Evolutionary conservation across 2,113 vertebrate species (phyloP), one percentile per base, ranked within the genome.

Genomic region (Glaucidium brasilianum): DNA sequence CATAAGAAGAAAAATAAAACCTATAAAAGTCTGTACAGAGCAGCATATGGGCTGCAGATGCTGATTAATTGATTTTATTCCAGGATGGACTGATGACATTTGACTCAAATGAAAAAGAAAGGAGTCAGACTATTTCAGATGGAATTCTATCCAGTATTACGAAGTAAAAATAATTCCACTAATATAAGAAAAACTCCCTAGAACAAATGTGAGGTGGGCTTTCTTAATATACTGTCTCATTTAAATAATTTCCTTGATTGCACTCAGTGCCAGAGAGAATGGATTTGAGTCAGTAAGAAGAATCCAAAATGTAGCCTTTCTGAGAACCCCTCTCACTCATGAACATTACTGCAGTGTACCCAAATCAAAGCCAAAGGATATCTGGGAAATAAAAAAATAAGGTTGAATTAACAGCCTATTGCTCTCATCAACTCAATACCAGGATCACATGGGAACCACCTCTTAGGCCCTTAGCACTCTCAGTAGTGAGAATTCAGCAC

Each of bases 281-380:
- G 15, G 49, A 72, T n/a, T 72, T 93, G 12, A 79, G 10, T 27
- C 7, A 32, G 4, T 7, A 72, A 52, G 21, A 93, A 93, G 56
- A 93, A 85, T 37, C 2, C 10, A 49, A 63, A 39, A 56, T 59
- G 11, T 56, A 29, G 63, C 39, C 9, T 85, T 21, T 55, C 47
- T 59, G 37, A 60, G 8, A 18, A 59, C 20, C 34, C 26, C 20
- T 91, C 35, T 91, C 3, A 8, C 14, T 69, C 35, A 35, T 39
- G 4, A 75, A 4, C 0, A 0, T 29, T 26, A 55, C 30, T 62
- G 17, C 6, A 79, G 64, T 0, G 1, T 49, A 30, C 5, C 10
- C 35, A 93, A 84, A 78, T 52, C 20, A 90, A 80, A 80, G 8
- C 27, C 19, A 69, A 66, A 90, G 23, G 7, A 39, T 62, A 94